Evolutionary conservation across 2,113 vertebrate species (phyloP), one percentile per base, ranked within the genome.

Genomic region (Silurus glanis): DNA sequence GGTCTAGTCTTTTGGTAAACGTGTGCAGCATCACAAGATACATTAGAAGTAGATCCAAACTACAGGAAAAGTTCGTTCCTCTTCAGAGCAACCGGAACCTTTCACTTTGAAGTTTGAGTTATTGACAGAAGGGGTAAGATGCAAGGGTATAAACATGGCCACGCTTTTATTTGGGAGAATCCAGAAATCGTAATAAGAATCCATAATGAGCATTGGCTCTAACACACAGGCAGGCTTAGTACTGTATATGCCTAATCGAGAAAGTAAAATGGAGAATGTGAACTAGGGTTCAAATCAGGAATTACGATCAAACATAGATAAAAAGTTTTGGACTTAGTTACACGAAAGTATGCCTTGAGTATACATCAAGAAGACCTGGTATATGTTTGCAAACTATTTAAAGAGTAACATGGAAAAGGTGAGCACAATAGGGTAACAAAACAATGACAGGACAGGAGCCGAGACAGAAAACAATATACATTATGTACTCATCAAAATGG

Each of bases 1-100:
- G 53, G n/a, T 25, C 62, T 80, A 69, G 64, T 86, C 84, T 45
- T 23, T 61, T 62, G 51, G 74, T 82, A 84, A 55, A 78, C 61
- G 14, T 69, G 53, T 47, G 75, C 47, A 78, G 28, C 55, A 72
- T 62, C 47, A 61, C 56, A 16, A 28, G 47, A 28, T 51, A 53
- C 53, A 61, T 51, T 74, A 12, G 17, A 82, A 62, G 59, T 37
- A 56, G n/a, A 83, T 80, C 37, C 28, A 56, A 80, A 59, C 2
- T 66, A n/a, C 21, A 9, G 28, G 9, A 58, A 83, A 78, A 87
- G 25, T 75, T 84, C 19, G 17, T 80, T 59, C 28, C 56, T 59
- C 2, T 37, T 37, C 55, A 21, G 59, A 37, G 76, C 25, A 80
- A 37, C 3, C 21, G 9, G 12, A 80, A 61, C 25, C 19, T 80